These are phyloP conservation scores for Cathartes aura DNA, from an alignment of 2,113 vertebrate species.

Conservation along the genomic window DNA sequence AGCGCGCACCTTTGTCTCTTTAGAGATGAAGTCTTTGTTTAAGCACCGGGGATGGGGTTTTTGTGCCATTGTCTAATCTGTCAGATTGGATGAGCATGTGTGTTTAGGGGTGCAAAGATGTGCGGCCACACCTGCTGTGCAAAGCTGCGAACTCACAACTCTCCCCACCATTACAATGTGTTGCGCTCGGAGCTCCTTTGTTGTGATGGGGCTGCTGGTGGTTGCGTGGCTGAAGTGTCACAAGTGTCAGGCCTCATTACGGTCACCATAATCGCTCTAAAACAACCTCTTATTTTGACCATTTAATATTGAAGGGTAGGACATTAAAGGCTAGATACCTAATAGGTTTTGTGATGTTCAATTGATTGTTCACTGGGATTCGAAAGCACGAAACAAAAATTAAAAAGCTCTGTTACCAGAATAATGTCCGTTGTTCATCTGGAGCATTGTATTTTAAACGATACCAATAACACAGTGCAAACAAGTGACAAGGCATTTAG, in stretches of 20 bases:
- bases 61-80: conserved; percentile 88
- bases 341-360: conserved; percentile 54
- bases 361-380: background rate
- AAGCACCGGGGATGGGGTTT: conserved; percentile 71
- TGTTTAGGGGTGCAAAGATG: conserved; percentile 90
- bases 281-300: conserved; percentile 71
- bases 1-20: conserved; percentile 71
- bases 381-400: background rate
- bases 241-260: conserved; percentile 91
- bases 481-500: background rate
- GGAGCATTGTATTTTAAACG: background rate
- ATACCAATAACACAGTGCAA: background rate
- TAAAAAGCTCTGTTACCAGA: background rate
- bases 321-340: conserved; percentile 70
- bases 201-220: conserved; percentile 86
- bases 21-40: conserved; percentile 83
- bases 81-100: conserved; percentile 90
- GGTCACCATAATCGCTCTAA: conserved; percentile 79
- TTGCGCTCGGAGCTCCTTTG: conserved; percentile 84
- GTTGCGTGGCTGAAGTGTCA: conserved; percentile 87
- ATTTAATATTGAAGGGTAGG: conserved; percentile 51
- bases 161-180: conserved; percentile 82
- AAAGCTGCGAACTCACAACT: conserved; percentile 85
- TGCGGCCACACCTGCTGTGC: conserved; percentile 92
- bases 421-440: background rate